phyloP scores from a whole-genome alignment of 2,888 invertebrate genomes.

The Drosophila mimica region DNA sequence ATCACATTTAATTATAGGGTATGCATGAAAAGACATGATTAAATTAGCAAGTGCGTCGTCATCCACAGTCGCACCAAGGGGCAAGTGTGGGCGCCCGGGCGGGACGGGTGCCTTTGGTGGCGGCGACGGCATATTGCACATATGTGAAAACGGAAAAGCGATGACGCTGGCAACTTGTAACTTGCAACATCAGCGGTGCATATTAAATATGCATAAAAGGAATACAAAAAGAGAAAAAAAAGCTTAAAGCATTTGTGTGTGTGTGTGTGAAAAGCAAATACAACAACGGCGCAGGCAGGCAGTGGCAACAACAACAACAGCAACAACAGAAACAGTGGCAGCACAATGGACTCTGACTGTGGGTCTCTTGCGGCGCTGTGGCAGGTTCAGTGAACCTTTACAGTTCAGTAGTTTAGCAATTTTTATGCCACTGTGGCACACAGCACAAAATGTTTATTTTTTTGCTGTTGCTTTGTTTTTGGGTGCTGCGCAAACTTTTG shows the following conservation, averaged over 20 bases:
- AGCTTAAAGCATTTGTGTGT: conserved; percentile 38
- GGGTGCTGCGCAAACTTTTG: conserved; percentile 46
- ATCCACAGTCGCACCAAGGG: conserved; percentile 2
- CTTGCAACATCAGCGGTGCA: conserved; percentile 78
- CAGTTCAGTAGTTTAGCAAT: conserved; percentile 82
- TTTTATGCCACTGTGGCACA: conserved; percentile 71
- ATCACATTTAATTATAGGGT: conserved; percentile 35
- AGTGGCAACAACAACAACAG: conserved; percentile 37
- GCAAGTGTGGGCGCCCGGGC: conserved; percentile 1
- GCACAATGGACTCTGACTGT: conserved; percentile 57
- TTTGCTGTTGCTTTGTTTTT: conserved; percentile 12
- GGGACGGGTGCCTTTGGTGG: background rate
- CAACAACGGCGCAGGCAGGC: conserved; percentile 50
- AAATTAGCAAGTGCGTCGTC: conserved; percentile 72
- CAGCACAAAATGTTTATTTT: background rate
- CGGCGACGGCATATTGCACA: conserved; percentile 67
- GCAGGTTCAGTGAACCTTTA: conserved; percentile 80
- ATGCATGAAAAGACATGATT: conserved; percentile 49
- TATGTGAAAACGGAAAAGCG: conserved; percentile 67
- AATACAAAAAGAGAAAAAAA: conserved; percentile 33
- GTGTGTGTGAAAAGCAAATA: conserved; percentile 56
- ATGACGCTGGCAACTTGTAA: conserved; percentile 71
- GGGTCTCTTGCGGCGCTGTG: conserved; percentile 59
- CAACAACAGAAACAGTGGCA: conserved; percentile 21
- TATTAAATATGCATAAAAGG: conserved; percentile 66